Base-by-base conservation (phyloP, 2,113 vertebrate genomes). In the Semnopithecus entellus region DNA sequence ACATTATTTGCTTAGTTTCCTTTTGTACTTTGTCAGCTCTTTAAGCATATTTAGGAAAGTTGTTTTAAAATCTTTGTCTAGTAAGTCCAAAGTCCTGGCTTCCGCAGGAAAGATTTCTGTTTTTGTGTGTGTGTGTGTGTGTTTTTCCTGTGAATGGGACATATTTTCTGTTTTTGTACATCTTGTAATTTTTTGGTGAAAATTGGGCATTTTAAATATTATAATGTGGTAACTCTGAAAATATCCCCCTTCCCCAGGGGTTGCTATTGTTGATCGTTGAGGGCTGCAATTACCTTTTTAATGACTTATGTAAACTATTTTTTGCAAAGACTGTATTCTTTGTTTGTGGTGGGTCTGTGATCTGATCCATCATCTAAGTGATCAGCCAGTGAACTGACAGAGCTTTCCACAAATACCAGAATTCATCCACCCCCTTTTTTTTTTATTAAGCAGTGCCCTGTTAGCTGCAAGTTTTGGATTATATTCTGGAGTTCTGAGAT, bases 381-480 rank as follows among this genome's bases (percentile, higher is more conserved):
- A 45, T 70, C 61, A 73, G 55, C 12, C 35, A 91, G 75, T 75
- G 79, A 96, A 11, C 14, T 79, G 23, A 64, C 30, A 64, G 23
- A 81, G 22, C 92, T 83, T 87, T 96, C 55, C 32, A 73, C 45
- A 89, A 80, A 96, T 8, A 70, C 57, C n/a, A 80, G 64, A 93
- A 88, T 87, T 93, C 38, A 5, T 1, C 55, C 73, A 27, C 8
- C 27, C 35, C 66, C 20, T 59, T 40, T 83, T 78, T 16, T 16
- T 27, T 11, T 61, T 61, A 52, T 68, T 93, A 70, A 85, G 38
- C 4, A 91, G 17, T 93, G 1, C 25, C 13, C 43, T 95, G 43
- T 61, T 38, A 90, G n/a, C 78, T 78, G 0, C 48, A 93, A 76
- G 13, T 76, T 85, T 91, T 82, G 10, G 48, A 68, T 52, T 91